These are phyloP conservation scores for Panagrolaimus sp. DNA, from an alignment of 1,140 invertebrate species.

Conservation along the genomic window DNA sequence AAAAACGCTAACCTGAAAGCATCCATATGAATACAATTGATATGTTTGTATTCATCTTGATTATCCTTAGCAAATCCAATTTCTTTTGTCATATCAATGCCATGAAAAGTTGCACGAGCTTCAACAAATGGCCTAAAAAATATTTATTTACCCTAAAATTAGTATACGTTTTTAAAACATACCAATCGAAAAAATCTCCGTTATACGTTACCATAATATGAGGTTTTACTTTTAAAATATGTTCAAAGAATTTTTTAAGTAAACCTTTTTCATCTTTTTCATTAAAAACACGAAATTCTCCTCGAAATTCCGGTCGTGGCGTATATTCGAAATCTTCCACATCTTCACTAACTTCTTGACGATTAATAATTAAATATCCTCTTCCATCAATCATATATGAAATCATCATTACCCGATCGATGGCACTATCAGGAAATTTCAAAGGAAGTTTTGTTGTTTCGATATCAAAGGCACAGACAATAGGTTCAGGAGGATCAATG, in stretches of 20 bases:
- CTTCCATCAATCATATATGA: slow-evolving; percentile 98
- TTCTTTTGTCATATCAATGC: slow-evolving; percentile 82
- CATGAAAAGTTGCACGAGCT: slow-evolving; percentile 77
- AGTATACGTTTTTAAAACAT: slow-evolving; percentile 23
- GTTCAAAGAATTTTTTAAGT: slow-evolving; percentile 85
- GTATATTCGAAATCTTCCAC: slow-evolving; percentile 98
- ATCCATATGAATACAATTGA: slow-evolving; percentile 91
- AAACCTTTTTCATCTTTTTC: slow-evolving; percentile 67
- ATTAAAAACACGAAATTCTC: slow-evolving; percentile 67
- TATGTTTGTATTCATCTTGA: slow-evolving; percentile 78
- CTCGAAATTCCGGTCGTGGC: slow-evolving; percentile 93
- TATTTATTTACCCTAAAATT: neutral
- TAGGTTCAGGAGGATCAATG: slow-evolving; percentile 39
- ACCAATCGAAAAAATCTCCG: slow-evolving; percentile 98
- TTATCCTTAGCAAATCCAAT: slow-evolving; percentile 79
- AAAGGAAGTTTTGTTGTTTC: slow-evolving; percentile 95
- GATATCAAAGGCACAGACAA: slow-evolving; percentile 79
- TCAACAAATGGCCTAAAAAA: slow-evolving; percentile 79
- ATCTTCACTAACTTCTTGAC: slow-evolving; percentile 88
- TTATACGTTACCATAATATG: slow-evolving; percentile 98
- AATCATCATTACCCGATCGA: slow-evolving; percentile 99
- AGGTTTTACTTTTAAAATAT: slow-evolving; percentile 86
- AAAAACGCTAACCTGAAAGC: slow-evolving; percentile 71
- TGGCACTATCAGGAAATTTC: slow-evolving; percentile 82
- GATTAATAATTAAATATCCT: slow-evolving; percentile 86